These are phyloP conservation scores for Prenolepis imparis DNA, from an alignment of 2,888 invertebrate species.

Conservation along the genomic window DNA sequence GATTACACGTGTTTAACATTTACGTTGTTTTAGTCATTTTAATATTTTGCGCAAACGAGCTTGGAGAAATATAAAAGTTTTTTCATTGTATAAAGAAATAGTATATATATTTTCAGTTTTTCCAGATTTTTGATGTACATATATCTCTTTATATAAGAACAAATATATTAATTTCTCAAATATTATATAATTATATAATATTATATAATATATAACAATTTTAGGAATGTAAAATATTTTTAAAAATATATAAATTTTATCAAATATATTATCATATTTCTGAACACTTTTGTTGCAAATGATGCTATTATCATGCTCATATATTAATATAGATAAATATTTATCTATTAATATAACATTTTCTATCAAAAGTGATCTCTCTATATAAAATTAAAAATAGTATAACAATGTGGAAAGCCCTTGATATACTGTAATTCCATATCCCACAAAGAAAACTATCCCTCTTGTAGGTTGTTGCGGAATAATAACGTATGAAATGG, in stretches of 20 bases:
- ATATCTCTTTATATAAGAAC: not conserved
- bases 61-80: too few species aligned
- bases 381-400: slow-evolving; percentile 51
- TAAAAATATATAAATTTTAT: not conserved
- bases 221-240: not conserved
- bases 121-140: not conserved
- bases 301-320: not conserved
- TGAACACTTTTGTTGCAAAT: not conserved
- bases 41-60: too few species aligned
- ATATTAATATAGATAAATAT: not conserved
- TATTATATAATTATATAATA: too few species aligned
- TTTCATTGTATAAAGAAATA: too few species aligned
- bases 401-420: slow-evolving; percentile 51
- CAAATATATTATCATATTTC: not conserved
- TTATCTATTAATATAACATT: not conserved
- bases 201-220: slow-evolving; percentile 20
- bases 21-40: too few species aligned
- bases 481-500: slow-evolving; percentile 87
- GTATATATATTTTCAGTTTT: not conserved
- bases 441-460: slow-evolving; percentile 85
- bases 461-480: slow-evolving; percentile 87
- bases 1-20: not conserved
- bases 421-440: slow-evolving; percentile 82
- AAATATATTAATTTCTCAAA: not conserved
- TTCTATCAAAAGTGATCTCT: not conserved